Percentiles rank a stretch among this genome's conserved stretches.
Evolutionary conservation across 2,797 vertebrate species (phyloP).

Genomic region (Cygnus olor): DNA sequence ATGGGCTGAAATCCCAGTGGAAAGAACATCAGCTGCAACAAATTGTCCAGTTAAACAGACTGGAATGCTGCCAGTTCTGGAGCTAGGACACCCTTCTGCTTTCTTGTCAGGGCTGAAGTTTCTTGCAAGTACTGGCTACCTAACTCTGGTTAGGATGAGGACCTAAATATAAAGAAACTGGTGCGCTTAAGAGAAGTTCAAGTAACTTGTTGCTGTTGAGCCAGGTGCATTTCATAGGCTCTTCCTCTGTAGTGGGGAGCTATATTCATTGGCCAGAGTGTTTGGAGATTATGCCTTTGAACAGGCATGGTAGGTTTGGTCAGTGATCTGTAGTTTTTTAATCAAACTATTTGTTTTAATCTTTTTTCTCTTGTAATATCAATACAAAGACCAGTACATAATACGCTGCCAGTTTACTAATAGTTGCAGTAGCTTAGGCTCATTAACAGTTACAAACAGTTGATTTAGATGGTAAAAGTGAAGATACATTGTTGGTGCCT

Average conservation of each 20-base stretch:
- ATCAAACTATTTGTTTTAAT: neutral
- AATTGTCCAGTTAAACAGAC: constrained; percentile 61
- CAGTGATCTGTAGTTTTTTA: neutral
- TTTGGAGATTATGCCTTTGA: neutral
- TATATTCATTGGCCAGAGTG: accelerated
- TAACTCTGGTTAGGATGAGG: neutral
- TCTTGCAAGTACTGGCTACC: neutral
- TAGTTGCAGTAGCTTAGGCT: neutral
- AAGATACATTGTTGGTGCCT: neutral
- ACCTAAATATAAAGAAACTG: neutral
- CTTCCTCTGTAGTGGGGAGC: neutral
- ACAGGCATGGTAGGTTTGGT: no score
- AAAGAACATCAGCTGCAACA: constrained; percentile 74
- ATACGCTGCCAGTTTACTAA: neutral
- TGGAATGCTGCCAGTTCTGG: constrained; percentile 39
- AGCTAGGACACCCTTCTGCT: neutral
- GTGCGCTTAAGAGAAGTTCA: neutral
- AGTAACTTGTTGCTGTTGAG: neutral
- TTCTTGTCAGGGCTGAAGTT: neutral
- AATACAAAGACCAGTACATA: neutral
- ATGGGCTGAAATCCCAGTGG: constrained; percentile 68
- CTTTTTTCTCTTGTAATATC: neutral
- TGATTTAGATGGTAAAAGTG: neutral
- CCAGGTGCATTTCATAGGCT: neutral
- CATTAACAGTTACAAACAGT: neutral